Conservation (phyloP, 2,113 vertebrate genomes). For the Maccullochella peelii region DNA sequence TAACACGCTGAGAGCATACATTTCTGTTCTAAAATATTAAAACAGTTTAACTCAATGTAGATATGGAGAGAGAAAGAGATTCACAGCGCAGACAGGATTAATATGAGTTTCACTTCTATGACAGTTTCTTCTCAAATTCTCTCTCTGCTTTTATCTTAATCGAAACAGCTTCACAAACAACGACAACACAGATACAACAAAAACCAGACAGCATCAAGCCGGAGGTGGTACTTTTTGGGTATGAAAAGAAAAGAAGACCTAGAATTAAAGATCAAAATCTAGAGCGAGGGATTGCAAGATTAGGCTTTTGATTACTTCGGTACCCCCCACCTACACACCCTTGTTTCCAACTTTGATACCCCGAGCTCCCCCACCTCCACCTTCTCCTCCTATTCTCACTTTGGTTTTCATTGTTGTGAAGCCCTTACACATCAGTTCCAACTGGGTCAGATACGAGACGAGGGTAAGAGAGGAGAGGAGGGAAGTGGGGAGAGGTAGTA, state of each 20-base stretch:
- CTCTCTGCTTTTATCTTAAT: conserved; percentile 21
- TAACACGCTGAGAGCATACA: background rate
- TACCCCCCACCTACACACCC: background rate
- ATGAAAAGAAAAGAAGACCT: conserved; percentile 32
- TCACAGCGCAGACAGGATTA: background rate
- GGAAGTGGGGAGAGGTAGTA: background rate
- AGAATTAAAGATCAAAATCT: conserved; percentile 69
- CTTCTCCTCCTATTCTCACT: conserved; percentile 22
- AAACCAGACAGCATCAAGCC: conserved; percentile 32
- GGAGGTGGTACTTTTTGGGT: conserved; percentile 12
- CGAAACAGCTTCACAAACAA: conserved; percentile 23
- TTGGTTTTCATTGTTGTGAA: conserved; percentile 51
- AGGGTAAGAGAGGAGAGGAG: background rate
- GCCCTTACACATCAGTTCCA: conserved; percentile 58
- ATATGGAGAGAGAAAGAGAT: background rate
- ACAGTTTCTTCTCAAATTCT: background rate
- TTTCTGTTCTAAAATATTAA: conserved; percentile 4
- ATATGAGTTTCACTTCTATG: conserved; percentile 9
- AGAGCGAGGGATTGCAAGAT: conserved; percentile 41
- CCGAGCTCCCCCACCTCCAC: conserved; percentile 12
- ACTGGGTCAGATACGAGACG: conserved; percentile 52
- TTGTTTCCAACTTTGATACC: conserved; percentile 36
- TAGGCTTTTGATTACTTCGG: conserved; percentile 50
- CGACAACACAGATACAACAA: background rate
- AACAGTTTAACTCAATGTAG: background rate